These are phyloP conservation scores for Mesochorus sp. DNA, from an alignment of 2,888 invertebrate genomes.

Conservation along the genomic window DNA sequence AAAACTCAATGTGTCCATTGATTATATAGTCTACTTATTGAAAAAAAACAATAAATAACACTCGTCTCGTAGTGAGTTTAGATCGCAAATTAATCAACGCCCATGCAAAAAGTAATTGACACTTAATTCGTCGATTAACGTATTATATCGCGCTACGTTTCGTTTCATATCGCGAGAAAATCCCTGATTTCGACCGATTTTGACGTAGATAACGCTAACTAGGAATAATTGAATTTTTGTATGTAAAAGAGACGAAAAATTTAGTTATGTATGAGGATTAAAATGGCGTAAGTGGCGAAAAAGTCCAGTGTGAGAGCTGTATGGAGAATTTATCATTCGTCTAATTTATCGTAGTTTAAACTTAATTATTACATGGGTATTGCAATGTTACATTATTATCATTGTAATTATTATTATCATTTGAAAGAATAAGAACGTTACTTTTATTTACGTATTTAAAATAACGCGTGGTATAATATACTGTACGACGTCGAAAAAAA, in stretches of 20 bases:
- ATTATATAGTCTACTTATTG: constrained; percentile 26
- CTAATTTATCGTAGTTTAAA: constrained; percentile 42
- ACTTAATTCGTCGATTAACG: constrained; percentile 37
- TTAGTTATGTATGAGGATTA: constrained; percentile 9
- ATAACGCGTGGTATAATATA: constrained; percentile 35
- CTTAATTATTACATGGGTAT: not conserved
- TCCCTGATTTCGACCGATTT: constrained; percentile 12
- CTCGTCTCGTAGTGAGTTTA: constrained; percentile 29
- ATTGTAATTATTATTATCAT: constrained; percentile 45
- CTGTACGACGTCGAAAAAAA: constrained; percentile 31
- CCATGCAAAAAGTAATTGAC: constrained; percentile 18
- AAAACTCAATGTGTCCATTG: constrained; percentile 41
- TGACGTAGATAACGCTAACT: constrained; percentile 27
- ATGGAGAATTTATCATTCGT: constrained; percentile 38
- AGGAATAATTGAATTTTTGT: constrained; percentile 47
- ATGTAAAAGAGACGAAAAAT: constrained; percentile 7
- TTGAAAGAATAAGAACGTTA: constrained; percentile 26
- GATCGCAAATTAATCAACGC: constrained; percentile 38
- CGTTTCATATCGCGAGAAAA: not conserved
- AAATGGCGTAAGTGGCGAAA: constrained; percentile 19
- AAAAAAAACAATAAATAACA: constrained; percentile 11
- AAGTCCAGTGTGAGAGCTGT: not conserved
- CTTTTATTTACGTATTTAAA: constrained; percentile 42
- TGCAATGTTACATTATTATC: constrained; percentile 38
- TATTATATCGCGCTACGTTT: not conserved